Evolutionary conservation across 2,113 vertebrate species (phyloP).

Genomic region (Xyrauchen texanus): DNA sequence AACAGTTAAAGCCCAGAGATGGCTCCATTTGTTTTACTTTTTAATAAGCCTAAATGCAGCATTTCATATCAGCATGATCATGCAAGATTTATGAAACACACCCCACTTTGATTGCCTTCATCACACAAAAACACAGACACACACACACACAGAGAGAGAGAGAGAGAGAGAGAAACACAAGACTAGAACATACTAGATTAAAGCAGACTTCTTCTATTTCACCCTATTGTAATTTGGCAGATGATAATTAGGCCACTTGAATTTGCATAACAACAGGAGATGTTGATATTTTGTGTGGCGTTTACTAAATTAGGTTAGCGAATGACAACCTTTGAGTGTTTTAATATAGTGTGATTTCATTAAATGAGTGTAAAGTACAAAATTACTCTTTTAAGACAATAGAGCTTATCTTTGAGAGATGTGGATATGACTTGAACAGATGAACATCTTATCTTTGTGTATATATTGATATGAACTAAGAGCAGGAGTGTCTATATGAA

Average conservation of each 20-base stretch:
- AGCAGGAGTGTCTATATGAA: neutral
- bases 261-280: constrained; percentile 49
- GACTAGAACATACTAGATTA: constrained; percentile 6
- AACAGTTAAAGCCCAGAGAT: neutral
- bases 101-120: neutral
- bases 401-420: constrained; percentile 62
- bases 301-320: constrained; percentile 25
- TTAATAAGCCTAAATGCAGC: constrained; percentile 1
- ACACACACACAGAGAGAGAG: constrained; percentile 3
- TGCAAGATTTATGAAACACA: constrained; percentile 22
- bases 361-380: constrained; percentile 48
- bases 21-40: constrained; percentile 1
- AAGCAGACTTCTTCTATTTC: constrained; percentile 34
- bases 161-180: constrained; percentile 9
- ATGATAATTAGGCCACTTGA: constrained; percentile 64
- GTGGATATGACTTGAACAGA: constrained; percentile 54
- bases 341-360: constrained; percentile 49
- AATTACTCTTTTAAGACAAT: constrained; percentile 43
- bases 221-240: constrained; percentile 48
- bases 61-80: constrained; percentile 2
- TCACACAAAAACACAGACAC: constrained; percentile 10
- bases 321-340: constrained; percentile 37
- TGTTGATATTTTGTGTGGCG: constrained; percentile 33
- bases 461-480: constrained; percentile 14
- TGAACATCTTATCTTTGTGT: constrained; percentile 62